Conservation (phyloP, 2,113 vertebrate species). For the Ailuropoda melanoleuca region DNA sequence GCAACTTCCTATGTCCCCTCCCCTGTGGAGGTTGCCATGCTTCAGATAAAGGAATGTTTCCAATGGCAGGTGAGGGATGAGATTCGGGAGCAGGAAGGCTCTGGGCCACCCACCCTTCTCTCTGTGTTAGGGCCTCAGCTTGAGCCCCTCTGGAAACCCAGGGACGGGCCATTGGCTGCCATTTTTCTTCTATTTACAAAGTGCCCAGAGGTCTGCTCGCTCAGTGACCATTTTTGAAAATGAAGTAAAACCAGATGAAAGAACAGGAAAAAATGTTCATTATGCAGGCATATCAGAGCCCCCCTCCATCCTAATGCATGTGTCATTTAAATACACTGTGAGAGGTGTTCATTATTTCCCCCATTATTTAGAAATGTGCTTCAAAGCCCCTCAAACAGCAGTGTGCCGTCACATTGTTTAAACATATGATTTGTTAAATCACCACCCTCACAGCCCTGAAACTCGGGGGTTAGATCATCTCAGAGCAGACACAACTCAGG, state of each 20-base stretch:
- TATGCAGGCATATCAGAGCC: neutral
- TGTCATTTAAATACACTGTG: slow-evolving; percentile 69
- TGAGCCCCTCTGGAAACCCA: neutral
- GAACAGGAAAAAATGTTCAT: neutral
- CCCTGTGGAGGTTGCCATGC: no score
- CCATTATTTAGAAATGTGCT: slow-evolving; percentile 61
- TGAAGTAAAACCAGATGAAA: neutral
- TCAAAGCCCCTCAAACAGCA: slow-evolving; percentile 62
- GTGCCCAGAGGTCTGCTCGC: neutral
- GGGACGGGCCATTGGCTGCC: neutral
- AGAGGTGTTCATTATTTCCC: slow-evolving; percentile 68
- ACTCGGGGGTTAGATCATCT: neutral
- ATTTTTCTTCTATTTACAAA: neutral
- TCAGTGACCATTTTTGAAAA: slow-evolving; percentile 26
- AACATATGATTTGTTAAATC: slow-evolving; percentile 63
- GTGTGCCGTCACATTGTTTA: neutral
- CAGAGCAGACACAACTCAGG: rapidly evolving
- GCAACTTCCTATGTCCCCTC: neutral
- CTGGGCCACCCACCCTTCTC: neutral
- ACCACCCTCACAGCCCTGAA: neutral
- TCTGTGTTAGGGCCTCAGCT: neutral
- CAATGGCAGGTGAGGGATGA: neutral
- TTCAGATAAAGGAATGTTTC: neutral
- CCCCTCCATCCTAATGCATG: slow-evolving; percentile 64
- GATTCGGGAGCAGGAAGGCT: neutral